Evolutionary conservation across 2,113 vertebrate species (phyloP), one percentile per base, ranked within the genome.

Genomic region (Gallinago jamesoni): DNA sequence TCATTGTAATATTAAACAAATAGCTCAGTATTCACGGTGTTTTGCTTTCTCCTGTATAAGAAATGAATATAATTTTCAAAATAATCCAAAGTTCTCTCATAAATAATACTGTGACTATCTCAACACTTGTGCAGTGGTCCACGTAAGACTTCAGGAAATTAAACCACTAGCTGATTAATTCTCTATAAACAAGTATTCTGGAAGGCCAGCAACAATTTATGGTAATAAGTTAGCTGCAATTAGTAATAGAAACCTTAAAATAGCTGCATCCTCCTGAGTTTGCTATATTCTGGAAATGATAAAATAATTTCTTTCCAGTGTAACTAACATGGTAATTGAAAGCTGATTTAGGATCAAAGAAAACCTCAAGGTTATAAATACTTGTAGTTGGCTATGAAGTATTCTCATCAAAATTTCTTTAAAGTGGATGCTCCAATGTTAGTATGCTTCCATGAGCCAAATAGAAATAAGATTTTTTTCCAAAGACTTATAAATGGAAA

Each of bases 251-350:
- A 95, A 52, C 79, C 90, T 97, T 96, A 97, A 98, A 98, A 98
- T 98, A 98, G 95, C 90, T 91, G 85, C 93, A 94, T 39, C 64
- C 96, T 97, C 91, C 88, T 50, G 93, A 95, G 91, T 96, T 95
- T 93, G 74, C 83, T 96, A 35, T 96, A 91, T 90, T 96, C 74
- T 96, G 80, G 77, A 97, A 97, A 95, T 78, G 95, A 98, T 64
- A 95, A 87, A 96, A 93, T 83, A 6, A 48, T 85, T 72, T 91
- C 35, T 91, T 83, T 72, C 76, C 76, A 91, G 2, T 87, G 75
- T 94, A 98, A 96, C 97, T 96, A 96, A 97, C 95, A 93, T 84
- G 48, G 81, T 95, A 98, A 98, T 97, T 98, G 96, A 98, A 98
- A 97, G 90, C 86, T 97, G 83, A 97, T 98, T 97, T 96, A 97